Percentiles rank a stretch among this genome's conserved stretches.
These are phyloP conservation scores for Margaritifera margaritifera DNA, from an alignment of 2,888 invertebrate species.

Conservation along the genomic window DNA sequence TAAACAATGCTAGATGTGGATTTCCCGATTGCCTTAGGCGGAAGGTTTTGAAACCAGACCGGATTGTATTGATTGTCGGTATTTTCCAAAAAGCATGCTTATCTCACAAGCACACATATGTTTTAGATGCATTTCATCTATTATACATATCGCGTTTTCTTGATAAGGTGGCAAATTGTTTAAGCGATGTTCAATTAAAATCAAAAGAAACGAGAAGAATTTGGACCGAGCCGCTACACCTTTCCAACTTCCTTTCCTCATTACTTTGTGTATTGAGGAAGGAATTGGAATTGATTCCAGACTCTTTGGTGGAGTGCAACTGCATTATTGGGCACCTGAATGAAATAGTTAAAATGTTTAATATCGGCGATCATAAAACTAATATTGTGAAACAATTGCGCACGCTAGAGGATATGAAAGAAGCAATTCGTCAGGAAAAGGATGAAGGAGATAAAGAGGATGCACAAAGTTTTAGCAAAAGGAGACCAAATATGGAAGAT, in stretches of 20 bases:
- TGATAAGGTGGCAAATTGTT: too few relatives aligned
- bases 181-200: too few relatives aligned
- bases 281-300: constrained; percentile 13
- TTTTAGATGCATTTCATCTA: too few relatives aligned
- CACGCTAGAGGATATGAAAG: background rate
- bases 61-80: too few relatives aligned
- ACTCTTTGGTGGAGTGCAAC: constrained; percentile 13
- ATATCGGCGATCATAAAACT: constrained; percentile 1
- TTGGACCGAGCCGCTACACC: background rate
- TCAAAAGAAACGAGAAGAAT: too few relatives aligned
- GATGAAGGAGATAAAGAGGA: too few relatives aligned
- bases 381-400: background rate
- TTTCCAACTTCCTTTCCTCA: background rate
- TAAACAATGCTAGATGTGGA: constrained; percentile 29
- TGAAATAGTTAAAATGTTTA: constrained; percentile 5
- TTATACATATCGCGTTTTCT: too few relatives aligned
- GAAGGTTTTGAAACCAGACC: too few relatives aligned
- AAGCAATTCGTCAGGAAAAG: constrained; percentile 4
- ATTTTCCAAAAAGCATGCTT: too few relatives aligned
- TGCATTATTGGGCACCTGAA: constrained; percentile 5
- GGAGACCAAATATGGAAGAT: too few relatives aligned
- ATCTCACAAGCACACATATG: too few relatives aligned
- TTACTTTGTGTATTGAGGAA: constrained; percentile 11
- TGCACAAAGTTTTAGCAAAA: too few relatives aligned
- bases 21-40: constrained; percentile 22